Evolutionary conservation across 2,113 vertebrate species (phyloP).

Genomic region (Alouatta palliata): DNA sequence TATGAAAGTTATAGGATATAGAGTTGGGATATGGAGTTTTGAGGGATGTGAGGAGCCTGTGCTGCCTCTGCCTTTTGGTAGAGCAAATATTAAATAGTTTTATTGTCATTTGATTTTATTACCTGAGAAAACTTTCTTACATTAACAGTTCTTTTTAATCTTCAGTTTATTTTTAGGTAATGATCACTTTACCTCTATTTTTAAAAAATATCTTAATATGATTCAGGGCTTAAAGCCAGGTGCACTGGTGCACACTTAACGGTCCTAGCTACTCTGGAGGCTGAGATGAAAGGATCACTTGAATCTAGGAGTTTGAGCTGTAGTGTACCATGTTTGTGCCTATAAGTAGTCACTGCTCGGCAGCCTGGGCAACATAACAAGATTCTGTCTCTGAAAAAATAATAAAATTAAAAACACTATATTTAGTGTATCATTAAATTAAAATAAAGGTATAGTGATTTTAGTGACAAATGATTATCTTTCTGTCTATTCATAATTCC

Average conservation of each 20-base stretch:
- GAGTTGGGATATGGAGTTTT: neutral
- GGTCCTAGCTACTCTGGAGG: no score
- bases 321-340: no score
- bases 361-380: neutral
- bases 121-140: neutral
- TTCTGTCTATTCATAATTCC: conserved; percentile 10
- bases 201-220: neutral
- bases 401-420: neutral
- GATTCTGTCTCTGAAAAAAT: neutral
- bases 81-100: neutral
- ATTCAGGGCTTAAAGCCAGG: neutral
- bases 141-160: neutral
- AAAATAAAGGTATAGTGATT: neutral
- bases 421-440: neutral
- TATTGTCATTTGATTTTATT: neutral
- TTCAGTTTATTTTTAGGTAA: conserved; percentile 5
- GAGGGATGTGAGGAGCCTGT: neutral
- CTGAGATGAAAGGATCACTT: no score
- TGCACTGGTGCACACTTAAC: no score
- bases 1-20: neutral
- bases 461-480: neutral
- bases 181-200: neutral
- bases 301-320: no score
- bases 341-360: no score
- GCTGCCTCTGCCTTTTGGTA: no score